phyloP scores from a whole-genome alignment of 2,888 invertebrate genomes.

The Drosophila antonietae region DNA sequence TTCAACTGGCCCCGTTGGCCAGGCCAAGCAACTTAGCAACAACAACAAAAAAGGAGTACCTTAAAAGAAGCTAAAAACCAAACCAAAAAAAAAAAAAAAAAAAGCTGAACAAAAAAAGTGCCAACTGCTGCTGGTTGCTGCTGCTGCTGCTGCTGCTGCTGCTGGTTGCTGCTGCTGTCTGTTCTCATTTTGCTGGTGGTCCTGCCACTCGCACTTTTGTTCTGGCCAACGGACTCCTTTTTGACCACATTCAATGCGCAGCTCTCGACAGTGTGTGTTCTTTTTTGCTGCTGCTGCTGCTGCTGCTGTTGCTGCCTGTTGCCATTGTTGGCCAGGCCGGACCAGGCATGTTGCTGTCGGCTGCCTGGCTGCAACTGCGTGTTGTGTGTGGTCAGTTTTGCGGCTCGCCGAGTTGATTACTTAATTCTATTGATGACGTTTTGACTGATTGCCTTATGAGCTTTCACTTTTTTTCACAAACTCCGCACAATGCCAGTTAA shows the following conservation, averaged over 20 bases:
- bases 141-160: constrained; percentile 38
- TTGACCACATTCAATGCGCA: constrained; percentile 73
- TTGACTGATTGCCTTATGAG: constrained; percentile 80
- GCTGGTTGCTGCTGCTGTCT: constrained; percentile 33
- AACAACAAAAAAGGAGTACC: constrained; percentile 26
- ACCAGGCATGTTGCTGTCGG: constrained; percentile 22
- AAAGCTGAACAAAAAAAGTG: constrained; percentile 47
- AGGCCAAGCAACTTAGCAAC: constrained; percentile 34
- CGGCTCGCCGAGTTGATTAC: constrained; percentile 74
- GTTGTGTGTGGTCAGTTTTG: constrained; percentile 73
- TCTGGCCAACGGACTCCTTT: constrained; percentile 56
- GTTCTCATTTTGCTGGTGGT: constrained; percentile 59
- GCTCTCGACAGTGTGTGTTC: constrained; percentile 19
- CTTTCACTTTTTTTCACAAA: constrained; percentile 71
- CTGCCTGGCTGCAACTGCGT: constrained; percentile 17
- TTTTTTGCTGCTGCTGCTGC: constrained; percentile 19
- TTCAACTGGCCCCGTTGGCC: constrained; percentile 46
- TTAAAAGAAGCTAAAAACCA: background rate
- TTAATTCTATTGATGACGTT: constrained; percentile 83
- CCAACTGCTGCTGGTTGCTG: constrained; percentile 57
- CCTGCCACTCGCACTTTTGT: constrained; percentile 66
- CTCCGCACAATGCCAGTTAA: constrained; percentile 62
- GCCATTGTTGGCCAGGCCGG: constrained; percentile 41
- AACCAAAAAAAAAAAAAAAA: constrained; percentile 38
- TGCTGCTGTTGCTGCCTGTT: constrained; percentile 28